phyloP scores from a whole-genome alignment of 1,140 invertebrate species.

The Leptopilina clavipes region DNA sequence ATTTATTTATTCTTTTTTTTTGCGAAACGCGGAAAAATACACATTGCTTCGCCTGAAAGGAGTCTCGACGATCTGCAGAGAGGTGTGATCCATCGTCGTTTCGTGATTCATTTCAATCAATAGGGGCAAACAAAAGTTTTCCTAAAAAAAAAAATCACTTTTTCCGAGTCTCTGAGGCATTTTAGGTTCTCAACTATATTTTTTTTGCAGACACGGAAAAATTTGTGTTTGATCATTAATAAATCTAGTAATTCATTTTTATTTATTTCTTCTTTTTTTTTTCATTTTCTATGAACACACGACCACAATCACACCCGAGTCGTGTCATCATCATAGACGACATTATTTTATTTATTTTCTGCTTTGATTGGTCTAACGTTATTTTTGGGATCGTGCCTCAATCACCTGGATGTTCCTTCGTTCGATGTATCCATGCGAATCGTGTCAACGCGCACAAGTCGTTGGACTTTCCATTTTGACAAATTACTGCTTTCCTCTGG shows the following conservation, averaged over 20 bases:
- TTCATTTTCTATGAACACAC: constrained; percentile 68
- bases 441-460: constrained; percentile 9
- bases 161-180: constrained; percentile 49
- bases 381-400: constrained; percentile 46
- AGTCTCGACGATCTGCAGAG: constrained; percentile 16
- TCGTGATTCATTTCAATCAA: constrained; percentile 12
- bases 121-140: not conserved
- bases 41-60: constrained; percentile 52
- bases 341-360: not conserved
- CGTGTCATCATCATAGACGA: constrained; percentile 49
- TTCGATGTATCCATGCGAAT: constrained; percentile 36
- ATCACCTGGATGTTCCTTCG: constrained; percentile 33
- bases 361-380: constrained; percentile 61
- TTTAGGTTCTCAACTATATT: constrained; percentile 48
- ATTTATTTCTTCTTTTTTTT: constrained; percentile 52
- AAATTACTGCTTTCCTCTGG: constrained; percentile 67
- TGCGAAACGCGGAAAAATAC: constrained; percentile 53
- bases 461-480: constrained; percentile 23
- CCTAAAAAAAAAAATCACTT: constrained; percentile 11
- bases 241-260: constrained; percentile 59
- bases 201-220: constrained; percentile 48
- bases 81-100: constrained; percentile 24
- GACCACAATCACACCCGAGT: constrained; percentile 66
- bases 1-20: constrained; percentile 37
- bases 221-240: constrained; percentile 52